phyloP scores from a whole-genome alignment of 2,113 vertebrate species.

The Amblyopsis rosae region DNA sequence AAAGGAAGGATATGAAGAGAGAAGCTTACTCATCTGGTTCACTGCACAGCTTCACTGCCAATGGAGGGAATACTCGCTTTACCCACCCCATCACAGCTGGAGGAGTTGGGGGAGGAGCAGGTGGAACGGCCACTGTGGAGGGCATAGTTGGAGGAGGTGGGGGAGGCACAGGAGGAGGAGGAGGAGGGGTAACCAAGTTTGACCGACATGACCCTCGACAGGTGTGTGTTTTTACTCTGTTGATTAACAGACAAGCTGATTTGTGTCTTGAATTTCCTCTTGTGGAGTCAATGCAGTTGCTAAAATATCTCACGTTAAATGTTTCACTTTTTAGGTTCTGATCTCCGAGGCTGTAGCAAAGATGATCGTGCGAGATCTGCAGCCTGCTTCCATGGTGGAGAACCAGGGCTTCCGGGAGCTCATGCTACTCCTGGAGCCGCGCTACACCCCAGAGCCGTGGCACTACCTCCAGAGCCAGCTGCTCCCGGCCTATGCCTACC shows the following conservation, averaged over 20 bases:
- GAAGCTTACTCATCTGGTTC: conserved; percentile 74
- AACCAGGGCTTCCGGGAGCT: conserved; percentile 78
- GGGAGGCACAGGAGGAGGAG: conserved; percentile 48
- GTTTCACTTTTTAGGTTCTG: conserved; percentile 53
- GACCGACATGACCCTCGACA: conserved; percentile 79
- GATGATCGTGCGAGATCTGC: conserved; percentile 80
- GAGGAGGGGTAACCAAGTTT: conserved; percentile 68
- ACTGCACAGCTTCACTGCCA: conserved; percentile 61
- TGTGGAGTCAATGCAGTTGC: no score
- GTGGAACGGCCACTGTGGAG: conserved; percentile 46
- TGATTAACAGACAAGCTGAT: background rate
- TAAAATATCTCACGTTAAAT: no score
- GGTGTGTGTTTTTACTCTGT: conserved; percentile 38
- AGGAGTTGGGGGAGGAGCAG: conserved; percentile 38
- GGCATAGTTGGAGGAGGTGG: conserved; percentile 50
- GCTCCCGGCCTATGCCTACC: conserved; percentile 78
- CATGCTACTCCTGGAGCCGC: conserved; percentile 78
- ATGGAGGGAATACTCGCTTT: conserved; percentile 59
- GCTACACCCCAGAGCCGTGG: conserved; percentile 73
- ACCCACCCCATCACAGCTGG: conserved; percentile 45
- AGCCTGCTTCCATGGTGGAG: conserved; percentile 77
- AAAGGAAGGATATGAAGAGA: conserved; percentile 81
- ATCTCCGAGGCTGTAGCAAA: conserved; percentile 80
- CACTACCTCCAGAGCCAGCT: conserved; percentile 78
- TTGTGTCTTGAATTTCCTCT: background rate